phyloP scores from a whole-genome alignment of 2,888 invertebrate species.

The Ectemnius lituratus region DNA sequence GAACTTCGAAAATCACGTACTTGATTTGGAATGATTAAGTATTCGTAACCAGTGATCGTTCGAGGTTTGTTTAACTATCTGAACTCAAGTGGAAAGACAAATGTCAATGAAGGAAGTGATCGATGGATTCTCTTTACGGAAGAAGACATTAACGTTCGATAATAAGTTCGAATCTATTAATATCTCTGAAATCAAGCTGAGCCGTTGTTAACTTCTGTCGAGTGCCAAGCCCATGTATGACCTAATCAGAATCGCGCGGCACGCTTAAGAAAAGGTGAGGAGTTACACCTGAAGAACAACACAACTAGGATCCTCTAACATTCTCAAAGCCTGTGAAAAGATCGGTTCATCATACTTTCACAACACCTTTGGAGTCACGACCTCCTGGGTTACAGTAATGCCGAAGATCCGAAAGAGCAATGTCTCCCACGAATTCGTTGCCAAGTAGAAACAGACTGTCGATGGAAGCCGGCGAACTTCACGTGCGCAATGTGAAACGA shows the following conservation, averaged over 20 bases:
- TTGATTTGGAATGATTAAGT: background rate
- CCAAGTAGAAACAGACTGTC: no score
- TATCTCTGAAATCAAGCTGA: conserved; percentile 70
- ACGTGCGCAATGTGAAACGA: no score
- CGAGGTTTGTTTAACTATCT: background rate
- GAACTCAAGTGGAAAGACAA: background rate
- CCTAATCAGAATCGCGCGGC: conserved; percentile 60
- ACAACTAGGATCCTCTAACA: no score
- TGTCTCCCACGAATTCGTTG: no score
- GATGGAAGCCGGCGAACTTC: no score
- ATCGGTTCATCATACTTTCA: no score
- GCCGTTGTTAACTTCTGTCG: conserved; percentile 61
- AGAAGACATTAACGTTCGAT: conserved; percentile 59
- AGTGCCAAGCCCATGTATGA: conserved; percentile 73
- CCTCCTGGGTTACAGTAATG: no score
- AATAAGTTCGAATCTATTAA: conserved; percentile 70
- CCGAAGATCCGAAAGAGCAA: no score
- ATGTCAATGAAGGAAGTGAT: conserved; percentile 14
- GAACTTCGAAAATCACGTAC: background rate
- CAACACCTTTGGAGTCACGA: no score
- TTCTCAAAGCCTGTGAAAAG: no score
- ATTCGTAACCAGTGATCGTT: background rate
- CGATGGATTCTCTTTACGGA: conserved; percentile 41
- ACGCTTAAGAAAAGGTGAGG: conserved; percentile 6
- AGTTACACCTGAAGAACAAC: background rate